Evolutionary conservation across 2,113 vertebrate species (phyloP).

Genomic region (Bombycilla garrulus): DNA sequence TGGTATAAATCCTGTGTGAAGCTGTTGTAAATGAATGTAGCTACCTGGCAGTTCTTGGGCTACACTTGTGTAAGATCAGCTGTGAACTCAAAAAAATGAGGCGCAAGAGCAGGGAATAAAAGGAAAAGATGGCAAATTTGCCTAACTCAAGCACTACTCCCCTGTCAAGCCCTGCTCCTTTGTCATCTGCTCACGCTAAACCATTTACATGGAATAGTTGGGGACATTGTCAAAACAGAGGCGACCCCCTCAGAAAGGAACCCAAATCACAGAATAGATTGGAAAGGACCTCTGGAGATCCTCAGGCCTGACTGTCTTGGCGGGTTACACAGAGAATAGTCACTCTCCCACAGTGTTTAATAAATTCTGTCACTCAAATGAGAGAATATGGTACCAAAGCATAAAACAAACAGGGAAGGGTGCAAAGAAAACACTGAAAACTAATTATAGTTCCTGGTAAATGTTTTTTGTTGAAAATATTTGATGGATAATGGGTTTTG

Average conservation of each 20-base stretch:
- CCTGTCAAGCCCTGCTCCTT: not conserved
- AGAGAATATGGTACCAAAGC: not conserved
- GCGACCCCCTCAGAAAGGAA: not conserved
- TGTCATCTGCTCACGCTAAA: not conserved
- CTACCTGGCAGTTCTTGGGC: not conserved
- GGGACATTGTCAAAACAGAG: not conserved
- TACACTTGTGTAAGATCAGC: not conserved
- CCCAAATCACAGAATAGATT: not conserved
- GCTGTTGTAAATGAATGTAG: not conserved
- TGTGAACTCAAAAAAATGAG: not conserved
- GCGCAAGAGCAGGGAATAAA: not conserved
- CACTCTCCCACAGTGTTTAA: not conserved
- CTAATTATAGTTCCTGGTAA: not conserved
- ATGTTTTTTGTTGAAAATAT: not conserved
- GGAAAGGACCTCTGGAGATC: not conserved
- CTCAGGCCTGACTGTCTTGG: not conserved
- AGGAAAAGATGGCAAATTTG: not conserved
- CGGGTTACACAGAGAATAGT: not conserved
- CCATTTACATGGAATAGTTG: not conserved
- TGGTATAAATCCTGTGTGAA: not conserved
- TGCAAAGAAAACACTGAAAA: not conserved
- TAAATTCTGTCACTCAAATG: not conserved
- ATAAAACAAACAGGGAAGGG: not conserved
- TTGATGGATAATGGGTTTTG: not conserved
- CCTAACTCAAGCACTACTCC: not conserved